These are phyloP conservation scores for Zaprionus lineosus DNA, from an alignment of 2,888 invertebrate species.

Conservation along the genomic window DNA sequence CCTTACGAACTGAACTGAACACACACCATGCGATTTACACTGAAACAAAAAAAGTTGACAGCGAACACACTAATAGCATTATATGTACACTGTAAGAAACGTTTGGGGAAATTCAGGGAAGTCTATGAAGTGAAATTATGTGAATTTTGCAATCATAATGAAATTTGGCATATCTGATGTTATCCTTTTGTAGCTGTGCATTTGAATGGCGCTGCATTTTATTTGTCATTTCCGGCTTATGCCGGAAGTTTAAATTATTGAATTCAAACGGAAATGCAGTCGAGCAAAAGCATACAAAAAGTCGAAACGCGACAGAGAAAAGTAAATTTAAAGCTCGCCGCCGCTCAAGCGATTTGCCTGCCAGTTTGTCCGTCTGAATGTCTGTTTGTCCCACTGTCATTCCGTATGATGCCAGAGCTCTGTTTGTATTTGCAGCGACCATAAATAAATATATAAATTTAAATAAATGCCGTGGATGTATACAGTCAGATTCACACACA, in stretches of 20 bases:
- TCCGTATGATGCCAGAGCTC: conserved; percentile 17
- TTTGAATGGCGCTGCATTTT: conserved; percentile 55
- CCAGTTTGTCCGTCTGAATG: not conserved
- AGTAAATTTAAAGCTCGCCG: conserved; percentile 46
- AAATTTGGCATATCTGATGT: not conserved
- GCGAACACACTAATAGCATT: too few relatives aligned
- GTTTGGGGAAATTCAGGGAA: too few relatives aligned
- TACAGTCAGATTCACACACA: conserved; percentile 9
- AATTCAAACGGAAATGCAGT: conserved; percentile 68
- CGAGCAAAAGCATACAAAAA: conserved; percentile 50
- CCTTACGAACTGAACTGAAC: too few relatives aligned
- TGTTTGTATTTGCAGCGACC: conserved; percentile 46
- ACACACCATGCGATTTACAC: too few relatives aligned
- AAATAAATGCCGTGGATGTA: conserved; percentile 63
- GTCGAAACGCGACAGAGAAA: conserved; percentile 39
- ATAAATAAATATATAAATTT: conserved; percentile 74
- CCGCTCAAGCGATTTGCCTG: conserved; percentile 1
- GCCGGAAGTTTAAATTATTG: conserved; percentile 75
- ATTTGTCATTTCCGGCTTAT: conserved; percentile 73
- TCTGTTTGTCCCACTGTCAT: conserved; percentile 16
- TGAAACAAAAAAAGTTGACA: too few relatives aligned
- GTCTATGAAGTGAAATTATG: too few relatives aligned
- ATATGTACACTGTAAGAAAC: too few relatives aligned
- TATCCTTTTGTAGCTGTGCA: conserved; percentile 39
- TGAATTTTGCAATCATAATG: conserved; percentile 1